Conservation (phyloP, 2,888 invertebrate genomes). For the Homarus gammarus region DNA sequence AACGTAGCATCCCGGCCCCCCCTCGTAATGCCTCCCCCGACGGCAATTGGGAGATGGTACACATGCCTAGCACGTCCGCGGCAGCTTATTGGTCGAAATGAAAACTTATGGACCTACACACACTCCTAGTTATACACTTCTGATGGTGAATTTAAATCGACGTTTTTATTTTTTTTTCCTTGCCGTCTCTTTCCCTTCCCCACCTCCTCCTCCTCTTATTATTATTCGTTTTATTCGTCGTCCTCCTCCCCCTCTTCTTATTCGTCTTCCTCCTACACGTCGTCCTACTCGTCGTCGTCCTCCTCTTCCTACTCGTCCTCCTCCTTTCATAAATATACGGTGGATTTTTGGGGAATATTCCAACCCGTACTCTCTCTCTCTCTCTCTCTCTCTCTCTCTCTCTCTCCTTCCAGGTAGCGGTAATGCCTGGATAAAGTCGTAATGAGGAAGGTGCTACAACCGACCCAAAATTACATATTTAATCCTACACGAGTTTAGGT, state of each 20-base stretch:
- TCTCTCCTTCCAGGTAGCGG: background rate
- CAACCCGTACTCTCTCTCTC: background rate
- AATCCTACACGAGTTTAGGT: background rate
- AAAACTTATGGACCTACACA: conserved; percentile 19
- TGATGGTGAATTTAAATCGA: conserved; percentile 8
- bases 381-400: background rate
- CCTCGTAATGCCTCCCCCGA: conserved; percentile 15
- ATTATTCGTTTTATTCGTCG: background rate
- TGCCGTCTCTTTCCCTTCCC: background rate
- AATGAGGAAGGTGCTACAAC: background rate
- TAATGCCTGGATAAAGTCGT: background rate
- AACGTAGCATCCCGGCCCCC: background rate
- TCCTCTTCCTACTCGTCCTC: background rate
- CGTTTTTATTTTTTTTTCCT: background rate
- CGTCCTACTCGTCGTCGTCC: background rate
- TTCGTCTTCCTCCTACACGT: background rate
- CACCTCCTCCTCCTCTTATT: background rate
- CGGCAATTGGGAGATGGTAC: conserved; percentile 11
- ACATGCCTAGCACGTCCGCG: conserved; percentile 27
- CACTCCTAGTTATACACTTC: conserved; percentile 13
- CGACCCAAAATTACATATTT: background rate
- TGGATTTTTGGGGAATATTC: background rate
- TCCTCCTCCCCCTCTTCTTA: background rate
- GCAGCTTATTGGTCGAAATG: conserved; percentile 26
- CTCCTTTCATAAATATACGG: background rate